Evolutionary conservation across 92 coral and sea anemone species (phyloP), one percentile per base, ranked within the genome.

Genomic region (Siderastrea siderea): DNA sequence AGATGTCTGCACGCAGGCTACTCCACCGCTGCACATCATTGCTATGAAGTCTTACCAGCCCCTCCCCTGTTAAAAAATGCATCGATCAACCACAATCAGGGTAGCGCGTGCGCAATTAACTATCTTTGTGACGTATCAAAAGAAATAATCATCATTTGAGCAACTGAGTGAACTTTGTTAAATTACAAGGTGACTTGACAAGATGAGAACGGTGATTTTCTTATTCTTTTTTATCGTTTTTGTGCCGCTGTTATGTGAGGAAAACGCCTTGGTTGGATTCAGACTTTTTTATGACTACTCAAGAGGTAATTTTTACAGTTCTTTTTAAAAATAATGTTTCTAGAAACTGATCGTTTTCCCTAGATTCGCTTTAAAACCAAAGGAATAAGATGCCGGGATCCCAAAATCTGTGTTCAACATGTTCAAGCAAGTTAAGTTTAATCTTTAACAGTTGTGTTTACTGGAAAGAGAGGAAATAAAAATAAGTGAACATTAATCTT

Each of bases 171-270:
- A 1, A 63, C 13, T 51, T 47, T 6, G 53, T 81, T 17, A 68
- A 68, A 68, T 43, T 45, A 1, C 3, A 45, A 15, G 73, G 7
- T 13, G 85, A 81, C 38, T 68, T 67, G 49, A 15, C 51, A 16
- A n/a, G 77, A 81, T 81, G 86, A 81, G 70, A 67, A 54, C 38
- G 68, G 3, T 16, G 47, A 10, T 68, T 54, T 68, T n/a, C 49
- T 16, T 55, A 15, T 53, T 43, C 48, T 3, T 48, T 26, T 49
- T 49, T 11, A 15, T 73, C 58, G 68, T 62, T 5, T n/a, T 17
- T 38, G 67, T 51, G 19, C 81, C 75, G 46, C 73, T 77, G n/a
- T 59, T 53, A 45, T 79, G 83, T 45, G 82, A 81, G 52, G 67
- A 26, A 75, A 81, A 81, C 9, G 55, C 77, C 1, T 44, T 70